These are phyloP conservation scores for Glyptemys insculpta DNA, from an alignment of 2,797 vertebrate species.

Conservation along the genomic window DNA sequence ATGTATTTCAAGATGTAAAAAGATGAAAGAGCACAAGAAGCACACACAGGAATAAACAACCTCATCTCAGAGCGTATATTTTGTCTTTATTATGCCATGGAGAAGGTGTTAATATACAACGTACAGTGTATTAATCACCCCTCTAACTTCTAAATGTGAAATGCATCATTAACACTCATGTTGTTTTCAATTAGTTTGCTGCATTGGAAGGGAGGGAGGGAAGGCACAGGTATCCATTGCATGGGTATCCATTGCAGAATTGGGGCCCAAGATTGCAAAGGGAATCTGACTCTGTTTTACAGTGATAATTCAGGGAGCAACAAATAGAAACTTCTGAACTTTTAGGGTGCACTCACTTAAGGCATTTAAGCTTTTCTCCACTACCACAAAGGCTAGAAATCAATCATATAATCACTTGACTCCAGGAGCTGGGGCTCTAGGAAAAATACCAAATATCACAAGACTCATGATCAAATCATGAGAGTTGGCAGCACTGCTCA, in stretches of 20 bases:
- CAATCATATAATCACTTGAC: not conserved
- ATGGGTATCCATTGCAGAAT: not conserved
- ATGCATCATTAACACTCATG: slow-evolving; percentile 86
- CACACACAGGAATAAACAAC: slow-evolving; percentile 60
- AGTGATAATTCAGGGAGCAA: not conserved
- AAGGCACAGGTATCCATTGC: not conserved
- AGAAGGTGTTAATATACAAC: slow-evolving; percentile 81
- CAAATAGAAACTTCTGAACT: not conserved
- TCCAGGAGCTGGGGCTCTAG: not conserved
- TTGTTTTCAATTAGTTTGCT: slow-evolving; percentile 81
- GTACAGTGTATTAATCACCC: slow-evolving; percentile 81
- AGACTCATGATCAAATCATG: not conserved
- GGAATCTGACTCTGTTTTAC: not conserved
- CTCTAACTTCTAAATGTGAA: slow-evolving; percentile 81
- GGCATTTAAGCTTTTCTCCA: not conserved
- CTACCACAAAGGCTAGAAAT: not conserved
- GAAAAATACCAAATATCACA: not conserved
- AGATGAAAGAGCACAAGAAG: not conserved
- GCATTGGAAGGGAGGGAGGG: slow-evolving; percentile 65
- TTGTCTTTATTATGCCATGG: slow-evolving; percentile 79
- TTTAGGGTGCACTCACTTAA: not conserved
- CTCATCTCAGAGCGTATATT: slow-evolving; percentile 66
- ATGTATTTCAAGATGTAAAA: slow-evolving; percentile 4
- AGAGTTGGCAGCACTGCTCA: not conserved
- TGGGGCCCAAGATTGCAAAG: not conserved